These are phyloP conservation scores for Mycteria americana DNA, from an alignment of 2,797 vertebrate genomes.

Conservation along the genomic window DNA sequence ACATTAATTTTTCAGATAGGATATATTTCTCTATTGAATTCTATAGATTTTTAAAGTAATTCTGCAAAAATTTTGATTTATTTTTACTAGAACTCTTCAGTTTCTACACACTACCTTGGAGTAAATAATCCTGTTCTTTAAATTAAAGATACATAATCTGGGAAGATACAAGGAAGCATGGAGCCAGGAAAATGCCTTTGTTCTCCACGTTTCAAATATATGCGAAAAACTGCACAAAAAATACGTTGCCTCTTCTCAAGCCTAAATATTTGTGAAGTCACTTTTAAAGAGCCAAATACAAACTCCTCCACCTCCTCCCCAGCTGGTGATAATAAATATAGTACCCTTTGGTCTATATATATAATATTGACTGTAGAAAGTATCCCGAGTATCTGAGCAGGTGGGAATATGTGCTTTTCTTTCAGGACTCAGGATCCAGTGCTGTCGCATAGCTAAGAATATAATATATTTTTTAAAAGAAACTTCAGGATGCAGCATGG, in stretches of 20 bases:
- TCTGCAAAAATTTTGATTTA: background rate
- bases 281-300: background rate
- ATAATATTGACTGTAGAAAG: background rate
- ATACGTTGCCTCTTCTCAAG: background rate
- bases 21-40: background rate
- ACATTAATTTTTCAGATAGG: background rate
- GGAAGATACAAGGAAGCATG: background rate
- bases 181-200: background rate
- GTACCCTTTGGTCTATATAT: background rate
- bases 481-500: background rate
- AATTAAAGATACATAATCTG: background rate
- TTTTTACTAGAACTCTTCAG: background rate
- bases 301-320: background rate
- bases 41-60: background rate
- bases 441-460: background rate
- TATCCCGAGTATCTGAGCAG: background rate
- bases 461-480: background rate
- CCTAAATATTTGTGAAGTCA: fast-evolving
- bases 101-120: background rate
- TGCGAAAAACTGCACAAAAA: background rate
- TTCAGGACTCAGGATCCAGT: background rate
- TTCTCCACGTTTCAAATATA: background rate
- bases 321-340: background rate
- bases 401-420: background rate
- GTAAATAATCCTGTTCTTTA: background rate